phyloP scores from a whole-genome alignment of 2,797 vertebrate species.

The Cephalopachus bancanus region DNA sequence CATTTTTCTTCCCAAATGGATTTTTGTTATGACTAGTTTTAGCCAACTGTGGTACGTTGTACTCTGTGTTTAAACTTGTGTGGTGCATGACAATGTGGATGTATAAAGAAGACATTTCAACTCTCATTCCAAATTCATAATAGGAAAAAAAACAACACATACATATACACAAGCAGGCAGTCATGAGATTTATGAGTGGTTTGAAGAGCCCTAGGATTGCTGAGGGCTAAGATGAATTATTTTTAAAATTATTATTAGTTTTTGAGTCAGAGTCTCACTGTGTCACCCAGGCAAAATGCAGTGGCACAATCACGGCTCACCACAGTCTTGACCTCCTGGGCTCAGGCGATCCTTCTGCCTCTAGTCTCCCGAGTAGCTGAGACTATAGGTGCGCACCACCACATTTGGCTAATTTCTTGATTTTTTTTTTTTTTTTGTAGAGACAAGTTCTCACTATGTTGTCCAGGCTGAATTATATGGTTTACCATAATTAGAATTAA shows the following conservation, averaged over 20 bases:
- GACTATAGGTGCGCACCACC: too few relatives aligned
- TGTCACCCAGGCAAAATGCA: too few relatives aligned
- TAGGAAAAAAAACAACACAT: not conserved
- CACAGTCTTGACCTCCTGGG: too few relatives aligned
- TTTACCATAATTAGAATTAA: not conserved
- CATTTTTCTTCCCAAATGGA: not conserved
- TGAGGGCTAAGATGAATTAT: not conserved
- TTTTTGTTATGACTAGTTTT: not conserved
- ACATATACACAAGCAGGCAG: not conserved
- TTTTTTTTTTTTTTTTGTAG: too few relatives aligned
- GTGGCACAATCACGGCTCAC: too few relatives aligned
- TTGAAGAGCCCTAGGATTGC: not conserved
- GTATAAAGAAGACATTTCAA: constrained; percentile 4
- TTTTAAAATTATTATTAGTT: not conserved
- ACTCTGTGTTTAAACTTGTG: not conserved
- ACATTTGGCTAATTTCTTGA: too few relatives aligned
- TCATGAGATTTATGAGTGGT: constrained; percentile 1
- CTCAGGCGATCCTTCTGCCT: not conserved
- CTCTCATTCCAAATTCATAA: not conserved
- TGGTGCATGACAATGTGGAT: not conserved
- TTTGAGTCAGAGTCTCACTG: too few relatives aligned
- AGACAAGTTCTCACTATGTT: too few relatives aligned
- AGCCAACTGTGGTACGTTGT: not conserved
- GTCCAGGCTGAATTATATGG: not conserved
- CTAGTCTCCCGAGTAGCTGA: too few relatives aligned